These are phyloP conservation scores for Aphelenchoides besseyi DNA, from an alignment of 1,140 invertebrate genomes.

Conservation along the genomic window DNA sequence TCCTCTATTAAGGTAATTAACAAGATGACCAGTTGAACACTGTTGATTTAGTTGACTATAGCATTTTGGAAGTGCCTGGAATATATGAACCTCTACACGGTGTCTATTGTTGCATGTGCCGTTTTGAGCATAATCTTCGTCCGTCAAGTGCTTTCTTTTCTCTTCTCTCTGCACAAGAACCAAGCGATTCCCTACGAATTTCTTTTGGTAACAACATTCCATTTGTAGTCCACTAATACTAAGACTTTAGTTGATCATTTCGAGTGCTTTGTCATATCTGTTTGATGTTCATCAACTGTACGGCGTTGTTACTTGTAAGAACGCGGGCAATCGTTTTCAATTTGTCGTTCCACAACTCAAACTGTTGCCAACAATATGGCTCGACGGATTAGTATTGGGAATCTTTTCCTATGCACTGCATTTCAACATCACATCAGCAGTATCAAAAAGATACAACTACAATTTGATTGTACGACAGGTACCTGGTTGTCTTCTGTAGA, in stretches of 20 bases:
- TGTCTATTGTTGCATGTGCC: constrained; percentile 36
- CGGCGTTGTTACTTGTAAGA: constrained; percentile 34
- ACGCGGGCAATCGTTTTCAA: constrained; percentile 16
- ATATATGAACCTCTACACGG: constrained; percentile 41
- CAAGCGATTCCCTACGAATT: constrained; percentile 47
- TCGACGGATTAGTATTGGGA: constrained; percentile 40
- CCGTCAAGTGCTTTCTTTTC: constrained; percentile 43
- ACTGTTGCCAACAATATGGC: constrained; percentile 24
- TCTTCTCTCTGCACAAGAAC: constrained; percentile 35
- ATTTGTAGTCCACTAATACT: neutral
- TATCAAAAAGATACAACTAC: constrained; percentile 41
- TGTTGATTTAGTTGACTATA: constrained; percentile 20
- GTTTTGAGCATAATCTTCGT: constrained; percentile 38
- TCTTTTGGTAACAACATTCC: constrained; percentile 28
- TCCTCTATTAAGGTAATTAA: constrained; percentile 28
- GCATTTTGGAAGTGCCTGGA: constrained; percentile 47
- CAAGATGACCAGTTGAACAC: neutral
- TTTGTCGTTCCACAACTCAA: constrained; percentile 30
- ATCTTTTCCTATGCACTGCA: constrained; percentile 37
- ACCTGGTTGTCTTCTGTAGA: neutral
- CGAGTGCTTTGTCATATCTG: constrained; percentile 34
- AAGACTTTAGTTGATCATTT: constrained; percentile 41
- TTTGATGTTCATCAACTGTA: constrained; percentile 27
- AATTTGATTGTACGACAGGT: constrained; percentile 40
- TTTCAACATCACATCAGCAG: constrained; percentile 20